Base-by-base conservation (phyloP, 2,113 vertebrate species). In the Tichodroma muraria region DNA sequence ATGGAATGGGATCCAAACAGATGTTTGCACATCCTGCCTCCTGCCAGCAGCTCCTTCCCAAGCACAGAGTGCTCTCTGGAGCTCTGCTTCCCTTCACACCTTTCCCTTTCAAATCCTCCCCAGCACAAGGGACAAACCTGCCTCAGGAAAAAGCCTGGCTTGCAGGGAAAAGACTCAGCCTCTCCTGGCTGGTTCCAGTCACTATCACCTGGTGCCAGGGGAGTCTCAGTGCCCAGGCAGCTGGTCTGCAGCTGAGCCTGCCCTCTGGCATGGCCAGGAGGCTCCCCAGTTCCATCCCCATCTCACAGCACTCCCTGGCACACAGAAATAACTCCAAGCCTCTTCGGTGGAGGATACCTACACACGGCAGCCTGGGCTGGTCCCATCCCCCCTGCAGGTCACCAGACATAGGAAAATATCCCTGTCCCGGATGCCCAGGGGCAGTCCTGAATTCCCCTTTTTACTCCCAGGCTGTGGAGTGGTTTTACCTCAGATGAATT, bases 21-120 rank as follows among this genome's bases (percentile, higher is more conserved):
- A 25, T 9, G 71, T 60, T 70, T 72, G 19, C 81, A 24, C 1
- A 1, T 33, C 66, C 85, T 77, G 27, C 11, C 16, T 3, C 60
- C 80, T 17, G 65, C 85, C 93, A 79, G 83, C 77, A 82, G 80
- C 77, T 79, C 38, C 86, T 31, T 69, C 73, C 78, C 70, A 9
- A 69, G 4, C 57, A n/a, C 83, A 15, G 31, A 22, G 42, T 5
- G 4, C 40, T 24, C 8, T 1, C 3, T 2, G 33, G 53, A 77
- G 31, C 68, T 31, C 79, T 21, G 35, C 3, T 47, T 47, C 80
- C 52, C 49, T 5, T 6, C 61, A 18, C 37, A n/a, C 30, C 33
- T 37, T 28, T 3, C 31, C n/a, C 37, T n/a, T 10, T 4, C 56
- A 8, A 9, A 66, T 24, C 13, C 11, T 11, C 27, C 23, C 42